Base-by-base conservation (phyloP, 2,797 vertebrate species). In the Sarcoramphus papa region DNA sequence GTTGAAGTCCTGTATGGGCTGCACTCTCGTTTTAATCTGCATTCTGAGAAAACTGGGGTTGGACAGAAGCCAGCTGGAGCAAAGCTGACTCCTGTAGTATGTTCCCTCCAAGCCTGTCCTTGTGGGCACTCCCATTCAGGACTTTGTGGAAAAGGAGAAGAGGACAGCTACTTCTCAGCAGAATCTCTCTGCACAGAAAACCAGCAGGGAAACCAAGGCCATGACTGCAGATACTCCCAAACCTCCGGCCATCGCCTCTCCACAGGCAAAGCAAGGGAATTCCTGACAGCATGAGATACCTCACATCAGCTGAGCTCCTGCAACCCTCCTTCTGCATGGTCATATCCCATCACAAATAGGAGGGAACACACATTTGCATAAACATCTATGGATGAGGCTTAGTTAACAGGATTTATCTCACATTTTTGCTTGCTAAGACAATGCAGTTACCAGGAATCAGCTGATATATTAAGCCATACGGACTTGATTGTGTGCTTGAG, bases 161-260 rank as follows among this genome's bases (percentile, higher is more conserved):
- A 90, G 67, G 43, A 60, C 35, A 68, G 50, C 68, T 45, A 70
- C 25, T 92, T 85, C 65, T 93, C 70, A 88, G 59, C 23, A 62
- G 65, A 84, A 91, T 45, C 33, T 81, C 60, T 85, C 56, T 80
- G 78, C 90, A 75, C 24, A 83, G 57, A 84, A 92, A 90, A 78
- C n/a, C 57, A 95, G 45, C 57, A 92, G 81, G 60, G 75, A 92
- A 95, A 84, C 93, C 81, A 88, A 83, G 77, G 67, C 84, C 95
- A 63, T 85, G 86, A 91, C 74, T 75, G 75, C 47, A 88, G 68
- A 85, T 64, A 70, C n/a, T 92, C 91, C 75, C 91, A 83, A 4
- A 84, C 41, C 64, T 92, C 35, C 85, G 88, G 91, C 85, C 81
- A 88, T 68, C 0, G 3, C 76, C 80, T 80, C 64, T 92, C 82